Evolutionary conservation across 2,888 invertebrate genomes (phyloP).

Genomic region (Meghimatium bilineatum): DNA sequence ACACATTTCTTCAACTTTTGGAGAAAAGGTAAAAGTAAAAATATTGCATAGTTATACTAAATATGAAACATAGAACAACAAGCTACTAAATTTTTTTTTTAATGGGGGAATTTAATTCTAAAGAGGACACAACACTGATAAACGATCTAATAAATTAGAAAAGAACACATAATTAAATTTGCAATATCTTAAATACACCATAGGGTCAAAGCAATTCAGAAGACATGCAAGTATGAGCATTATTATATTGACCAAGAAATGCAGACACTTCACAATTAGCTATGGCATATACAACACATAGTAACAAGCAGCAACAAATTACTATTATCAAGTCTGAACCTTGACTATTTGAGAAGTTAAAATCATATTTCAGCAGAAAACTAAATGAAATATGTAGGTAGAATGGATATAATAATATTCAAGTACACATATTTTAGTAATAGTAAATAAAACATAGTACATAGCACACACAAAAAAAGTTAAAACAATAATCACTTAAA

Average conservation of each 20-base stretch:
- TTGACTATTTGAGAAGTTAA: neutral
- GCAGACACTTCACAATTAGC: neutral
- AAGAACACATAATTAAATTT: neutral
- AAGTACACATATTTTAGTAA: neutral
- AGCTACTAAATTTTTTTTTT: neutral
- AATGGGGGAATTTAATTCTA: neutral
- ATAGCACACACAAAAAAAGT: neutral
- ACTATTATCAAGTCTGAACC: neutral
- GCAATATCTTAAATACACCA: neutral
- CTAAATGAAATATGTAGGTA: neutral
- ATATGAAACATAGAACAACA: neutral
- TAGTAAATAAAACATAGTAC: neutral
- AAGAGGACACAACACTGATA: neutral
- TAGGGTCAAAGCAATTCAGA: neutral
- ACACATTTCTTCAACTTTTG: neutral
- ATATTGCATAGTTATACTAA: neutral
- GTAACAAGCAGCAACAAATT: neutral
- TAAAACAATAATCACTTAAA: neutral
- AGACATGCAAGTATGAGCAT: slow-evolving; percentile 20
- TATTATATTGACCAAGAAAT: neutral
- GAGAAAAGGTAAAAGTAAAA: neutral
- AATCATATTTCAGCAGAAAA: neutral
- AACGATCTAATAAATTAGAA: neutral
- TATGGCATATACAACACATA: neutral
- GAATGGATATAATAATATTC: neutral